Evolutionary conservation across 2,888 invertebrate species (phyloP), one percentile per base, ranked within the genome.

Genomic region (Perizoma affinitatum): DNA sequence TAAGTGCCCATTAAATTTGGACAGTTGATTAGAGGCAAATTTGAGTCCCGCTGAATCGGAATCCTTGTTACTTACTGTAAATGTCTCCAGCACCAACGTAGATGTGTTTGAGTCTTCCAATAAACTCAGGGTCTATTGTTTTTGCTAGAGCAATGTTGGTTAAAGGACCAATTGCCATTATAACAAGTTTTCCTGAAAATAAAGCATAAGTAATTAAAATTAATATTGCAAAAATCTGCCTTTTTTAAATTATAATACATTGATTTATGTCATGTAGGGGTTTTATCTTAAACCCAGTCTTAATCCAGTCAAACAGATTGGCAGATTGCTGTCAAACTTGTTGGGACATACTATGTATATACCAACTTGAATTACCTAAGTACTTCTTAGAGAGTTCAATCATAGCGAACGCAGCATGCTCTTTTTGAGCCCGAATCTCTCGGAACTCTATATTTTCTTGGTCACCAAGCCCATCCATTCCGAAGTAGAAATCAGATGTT

Each of bases 121-220:
- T 84, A 74, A 97, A 95, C 1, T 92, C 80, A 0, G 95, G 93
- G 73, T 95, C 96, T 71, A 96, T 82, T 75, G 94, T 93, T 6
- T 95, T 90, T 5, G 96, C 95, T 61, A 96, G 77, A 0, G 97
- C 97, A 61, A 96, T 87, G 74, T 97, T 97, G 0, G 97, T 97
- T 40, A 96, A 79, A 0, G 97, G 95, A 0, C 95, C 97, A 11
- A 96, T 75, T 45, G 94, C 92, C 22, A 96, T 85, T 6, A 96
- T 63, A 0, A 93, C 91, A 6, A 96, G 83, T 77, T 95, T 82
- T 58, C 92, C 93, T 80, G 90, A 82, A 84, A 92, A 4, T 22
- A 47, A 0, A 38, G 8, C 33, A 22, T 2, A 5, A 10, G 6
- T n/a, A n/a, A n/a, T n/a, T 43, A 10, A 10, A 22, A 22, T n/a